These are phyloP conservation scores for Noctua janthina DNA, from an alignment of 2,888 invertebrate species.

Conservation along the genomic window DNA sequence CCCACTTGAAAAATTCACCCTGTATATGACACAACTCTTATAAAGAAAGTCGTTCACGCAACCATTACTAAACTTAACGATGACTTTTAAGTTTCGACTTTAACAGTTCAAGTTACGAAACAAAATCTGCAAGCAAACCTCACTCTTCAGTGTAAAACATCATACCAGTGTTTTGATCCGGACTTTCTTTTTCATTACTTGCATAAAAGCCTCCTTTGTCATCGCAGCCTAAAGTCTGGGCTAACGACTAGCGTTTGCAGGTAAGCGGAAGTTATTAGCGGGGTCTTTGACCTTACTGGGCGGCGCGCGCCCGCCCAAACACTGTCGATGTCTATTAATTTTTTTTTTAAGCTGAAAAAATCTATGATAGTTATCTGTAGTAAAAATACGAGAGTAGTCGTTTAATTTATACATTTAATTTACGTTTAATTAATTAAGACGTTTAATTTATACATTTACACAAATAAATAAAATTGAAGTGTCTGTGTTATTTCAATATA, in stretches of 20 bases:
- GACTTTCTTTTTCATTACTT: constrained; percentile 64
- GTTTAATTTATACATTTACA: not conserved
- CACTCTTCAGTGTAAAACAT: constrained; percentile 35
- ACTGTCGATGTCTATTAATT: constrained; percentile 70
- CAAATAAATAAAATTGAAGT: no score
- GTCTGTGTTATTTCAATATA: no score
- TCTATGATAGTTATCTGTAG: not conserved
- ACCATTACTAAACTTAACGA: constrained; percentile 16
- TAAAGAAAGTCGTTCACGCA: constrained; percentile 14
- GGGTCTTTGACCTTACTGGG: constrained; percentile 78
- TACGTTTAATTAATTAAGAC: not conserved
- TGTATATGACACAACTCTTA: not conserved
- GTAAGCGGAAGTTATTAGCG: constrained; percentile 89
- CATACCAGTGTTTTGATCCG: constrained; percentile 35
- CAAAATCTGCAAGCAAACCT: not conserved
- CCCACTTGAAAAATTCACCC: no score
- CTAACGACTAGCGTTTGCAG: constrained; percentile 80
- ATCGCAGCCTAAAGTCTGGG: constrained; percentile 71
- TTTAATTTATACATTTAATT: not conserved
- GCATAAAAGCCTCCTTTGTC: constrained; percentile 70
- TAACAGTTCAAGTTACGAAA: not conserved
- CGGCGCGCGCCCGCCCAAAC: constrained; percentile 83
- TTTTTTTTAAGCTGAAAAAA: constrained; percentile 42
- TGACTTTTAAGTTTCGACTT: constrained; percentile 20
- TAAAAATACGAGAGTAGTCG: not conserved